Evolutionary conservation across 2,113 vertebrate genomes (phyloP).

Genomic region (Calidris pygmaea): DNA sequence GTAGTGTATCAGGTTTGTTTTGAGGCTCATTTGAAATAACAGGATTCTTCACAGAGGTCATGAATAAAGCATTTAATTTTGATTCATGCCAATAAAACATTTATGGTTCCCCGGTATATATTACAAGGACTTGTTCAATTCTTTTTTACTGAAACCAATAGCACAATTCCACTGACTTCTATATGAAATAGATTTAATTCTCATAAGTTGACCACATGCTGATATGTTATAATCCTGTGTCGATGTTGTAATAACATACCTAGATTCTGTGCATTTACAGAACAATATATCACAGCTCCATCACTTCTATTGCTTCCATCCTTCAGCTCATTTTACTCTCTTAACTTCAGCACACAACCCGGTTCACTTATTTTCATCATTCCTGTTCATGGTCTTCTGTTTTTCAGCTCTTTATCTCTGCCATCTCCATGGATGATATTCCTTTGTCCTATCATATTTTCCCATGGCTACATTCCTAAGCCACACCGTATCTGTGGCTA

Average conservation of each 20-base stretch:
- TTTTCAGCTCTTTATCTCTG: background rate
- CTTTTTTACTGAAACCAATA: background rate
- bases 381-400: background rate
- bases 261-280: background rate
- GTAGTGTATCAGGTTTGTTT: background rate
- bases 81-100: background rate
- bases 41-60: background rate
- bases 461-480: background rate
- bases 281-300: background rate
- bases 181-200: background rate
- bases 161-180: background rate
- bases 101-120: background rate
- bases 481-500: background rate
- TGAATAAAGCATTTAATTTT: background rate
- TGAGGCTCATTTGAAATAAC: background rate
- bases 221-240: background rate
- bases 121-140: background rate
- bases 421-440: background rate
- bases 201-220: background rate
- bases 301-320: background rate
- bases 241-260: background rate
- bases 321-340: background rate
- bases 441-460: background rate
- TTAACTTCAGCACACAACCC: background rate
- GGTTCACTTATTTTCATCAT: background rate